Conservation (phyloP, 2,888 invertebrate genomes). For the Melieria picta region DNA sequence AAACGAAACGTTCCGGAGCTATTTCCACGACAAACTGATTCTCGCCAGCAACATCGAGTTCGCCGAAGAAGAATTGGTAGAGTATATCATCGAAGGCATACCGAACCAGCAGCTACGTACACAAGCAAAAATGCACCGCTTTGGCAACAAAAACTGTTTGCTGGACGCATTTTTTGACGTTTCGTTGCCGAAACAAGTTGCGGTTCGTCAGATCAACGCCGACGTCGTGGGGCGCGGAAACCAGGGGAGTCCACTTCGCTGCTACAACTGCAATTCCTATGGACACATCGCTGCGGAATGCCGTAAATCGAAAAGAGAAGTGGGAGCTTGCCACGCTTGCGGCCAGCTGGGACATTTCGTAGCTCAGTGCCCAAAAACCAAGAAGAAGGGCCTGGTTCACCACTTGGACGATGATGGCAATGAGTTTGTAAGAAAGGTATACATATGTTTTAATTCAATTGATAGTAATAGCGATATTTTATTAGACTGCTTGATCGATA, state of each 20-base stretch:
- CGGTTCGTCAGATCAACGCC: background rate
- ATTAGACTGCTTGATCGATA: constrained; percentile 39
- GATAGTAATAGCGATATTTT: constrained; percentile 35
- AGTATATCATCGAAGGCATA: constrained; percentile 38
- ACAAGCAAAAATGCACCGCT: constrained; percentile 36
- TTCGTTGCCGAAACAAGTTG: constrained; percentile 11
- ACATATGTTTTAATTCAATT: constrained; percentile 35
- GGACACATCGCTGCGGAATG: constrained; percentile 38
- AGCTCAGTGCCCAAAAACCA: constrained; percentile 32
- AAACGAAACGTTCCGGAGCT: background rate
- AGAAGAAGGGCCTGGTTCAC: constrained; percentile 22
- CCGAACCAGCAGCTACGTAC: constrained; percentile 24
- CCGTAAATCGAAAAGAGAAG: constrained; percentile 36
- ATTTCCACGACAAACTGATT: background rate
- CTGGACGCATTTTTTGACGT: constrained; percentile 29
- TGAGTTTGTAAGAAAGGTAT: constrained; percentile 40
- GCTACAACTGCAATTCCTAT: constrained; percentile 37
- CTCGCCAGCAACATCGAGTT: background rate
- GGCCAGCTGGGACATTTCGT: constrained; percentile 29
- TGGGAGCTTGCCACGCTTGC: constrained; percentile 29
- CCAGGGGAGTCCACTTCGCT: constrained; percentile 21
- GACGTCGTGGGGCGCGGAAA: background rate
- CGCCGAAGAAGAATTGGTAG: background rate
- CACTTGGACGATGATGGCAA: constrained; percentile 20
- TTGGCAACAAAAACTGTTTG: constrained; percentile 17